Base-by-base conservation (phyloP, 2,113 vertebrate species). In the Thymallus thymallus region DNA sequence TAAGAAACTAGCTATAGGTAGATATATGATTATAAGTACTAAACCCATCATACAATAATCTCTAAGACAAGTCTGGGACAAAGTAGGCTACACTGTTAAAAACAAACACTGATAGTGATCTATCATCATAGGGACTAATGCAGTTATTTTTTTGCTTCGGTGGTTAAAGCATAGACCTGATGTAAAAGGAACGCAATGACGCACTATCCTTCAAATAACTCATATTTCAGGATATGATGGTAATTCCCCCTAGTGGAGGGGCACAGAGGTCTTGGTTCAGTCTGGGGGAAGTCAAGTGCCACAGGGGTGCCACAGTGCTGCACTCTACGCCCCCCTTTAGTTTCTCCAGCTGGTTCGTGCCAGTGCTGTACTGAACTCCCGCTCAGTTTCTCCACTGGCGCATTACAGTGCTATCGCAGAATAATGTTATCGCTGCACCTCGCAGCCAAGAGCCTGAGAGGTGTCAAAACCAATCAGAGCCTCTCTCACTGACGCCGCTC, bases 391-490 rank as follows among this genome's bases (percentile, higher is more conserved):
- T 26, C n/a, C 24, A n/a, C 62, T 26, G 62, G 23, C 12, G 24
- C 24, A 16, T 16, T 1, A 45, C 1, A 30, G 24, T 30, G 24
- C 62, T 22, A 64, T 64, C 24, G 29, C 84, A 70, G 72, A 84
- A 77, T 72, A 77, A 82, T 56, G 58, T 73, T 72, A 78, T 69
- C 41, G 14, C 68, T 51, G 66, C 72, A 78, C 65, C 60, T 69
- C 2, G 1, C 62, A 62, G 73, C 76, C 24, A 68, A 77, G 76
- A 60, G 55, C 73, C 69, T 66, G 68, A 58, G 26, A 80, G 68
- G 76, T 72, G 75, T 77, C 75, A 68, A 67, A 77, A 75, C 75
- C 78, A 86, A 86, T 72, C 84, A 79, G 68, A 76, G 69, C 65
- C 45, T 41, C 68, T 20, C 35, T 69, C 75, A 60, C 18, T 5